Evolutionary conservation across 2,888 invertebrate genomes (phyloP).

Genomic region (Proisotoma minuta): DNA sequence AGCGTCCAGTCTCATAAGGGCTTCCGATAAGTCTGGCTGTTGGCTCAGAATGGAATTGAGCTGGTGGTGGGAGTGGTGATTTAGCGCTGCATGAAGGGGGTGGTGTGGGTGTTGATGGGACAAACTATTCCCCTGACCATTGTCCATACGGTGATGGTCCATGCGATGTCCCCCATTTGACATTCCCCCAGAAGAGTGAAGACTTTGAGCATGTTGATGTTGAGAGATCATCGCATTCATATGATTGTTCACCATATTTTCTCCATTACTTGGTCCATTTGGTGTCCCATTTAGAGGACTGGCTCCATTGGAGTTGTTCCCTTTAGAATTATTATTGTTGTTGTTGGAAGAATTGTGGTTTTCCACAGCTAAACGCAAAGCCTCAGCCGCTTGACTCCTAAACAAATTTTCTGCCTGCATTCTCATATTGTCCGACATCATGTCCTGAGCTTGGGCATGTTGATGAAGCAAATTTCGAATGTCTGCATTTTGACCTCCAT

Average conservation of each 20-base stretch:
- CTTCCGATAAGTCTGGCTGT: conserved; percentile 43
- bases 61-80: conserved; percentile 45
- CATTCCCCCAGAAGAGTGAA: conserved; percentile 34
- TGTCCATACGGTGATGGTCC: conserved; percentile 37
- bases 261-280: conserved; percentile 42
- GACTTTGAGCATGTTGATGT: conserved; percentile 28
- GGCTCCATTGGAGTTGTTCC: conserved; percentile 30
- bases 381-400: conserved; percentile 80
- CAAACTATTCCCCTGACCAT: conserved; percentile 36
- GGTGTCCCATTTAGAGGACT: conserved; percentile 29
- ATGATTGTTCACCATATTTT: conserved; percentile 38
- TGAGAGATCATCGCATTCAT: conserved; percentile 38
- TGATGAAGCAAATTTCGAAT: conserved; percentile 45
- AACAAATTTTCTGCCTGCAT: conserved; percentile 54
- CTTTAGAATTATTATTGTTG: conserved; percentile 41
- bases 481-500: conserved; percentile 36
- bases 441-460: conserved; percentile 40
- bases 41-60: conserved; percentile 44
- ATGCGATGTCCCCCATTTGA: conserved; percentile 37
- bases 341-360: conserved; percentile 45
- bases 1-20: conserved; percentile 44
- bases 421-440: conserved; percentile 65
- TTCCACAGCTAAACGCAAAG: conserved; percentile 70
- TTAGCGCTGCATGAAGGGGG: conserved; percentile 40
- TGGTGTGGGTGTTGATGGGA: conserved; percentile 39